Evolutionary conservation across 2,113 vertebrate genomes (phyloP).

Genomic region (Nyctibius bracteatus): DNA sequence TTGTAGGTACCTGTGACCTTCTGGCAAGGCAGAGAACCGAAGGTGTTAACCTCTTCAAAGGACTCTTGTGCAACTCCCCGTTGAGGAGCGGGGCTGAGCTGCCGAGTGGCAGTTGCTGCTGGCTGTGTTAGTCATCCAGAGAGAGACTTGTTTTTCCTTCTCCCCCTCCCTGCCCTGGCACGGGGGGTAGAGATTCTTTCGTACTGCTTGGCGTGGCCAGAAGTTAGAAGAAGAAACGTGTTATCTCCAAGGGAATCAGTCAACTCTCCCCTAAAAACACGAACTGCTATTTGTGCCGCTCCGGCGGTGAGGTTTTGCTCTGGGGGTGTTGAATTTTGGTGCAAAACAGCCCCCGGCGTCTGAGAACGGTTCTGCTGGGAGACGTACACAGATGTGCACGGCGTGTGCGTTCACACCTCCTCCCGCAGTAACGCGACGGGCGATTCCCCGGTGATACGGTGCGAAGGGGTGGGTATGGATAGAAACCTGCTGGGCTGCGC

Average conservation of each 20-base stretch:
- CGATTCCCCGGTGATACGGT: background rate
- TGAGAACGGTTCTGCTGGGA: background rate
- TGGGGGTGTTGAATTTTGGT: background rate
- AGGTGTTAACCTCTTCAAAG: slow-evolving; percentile 5
- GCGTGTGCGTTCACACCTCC: background rate
- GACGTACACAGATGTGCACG: fast-evolving
- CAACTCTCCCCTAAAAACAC: background rate
- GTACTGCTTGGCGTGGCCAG: background rate
- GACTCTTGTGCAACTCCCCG: background rate
- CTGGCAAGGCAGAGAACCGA: background rate
- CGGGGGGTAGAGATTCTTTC: background rate
- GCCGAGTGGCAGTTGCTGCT: background rate
- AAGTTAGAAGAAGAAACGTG: background rate
- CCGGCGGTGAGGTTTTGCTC: background rate
- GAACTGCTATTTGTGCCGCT: background rate
- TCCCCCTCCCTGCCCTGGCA: slow-evolving; percentile 11
- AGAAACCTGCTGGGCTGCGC: background rate
- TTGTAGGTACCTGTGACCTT: background rate
- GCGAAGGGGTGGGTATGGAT: fast-evolving
- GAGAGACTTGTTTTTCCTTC: slow-evolving; percentile 33
- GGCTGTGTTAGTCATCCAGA: slow-evolving; percentile 51
- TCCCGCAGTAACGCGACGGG: background rate
- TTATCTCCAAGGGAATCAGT: background rate
- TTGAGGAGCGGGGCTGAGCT: background rate
- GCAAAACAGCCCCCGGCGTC: fast-evolving